Evolutionary conservation across 2,797 vertebrate genomes (phyloP).

Genomic region (Sebastes diaconus): DNA sequence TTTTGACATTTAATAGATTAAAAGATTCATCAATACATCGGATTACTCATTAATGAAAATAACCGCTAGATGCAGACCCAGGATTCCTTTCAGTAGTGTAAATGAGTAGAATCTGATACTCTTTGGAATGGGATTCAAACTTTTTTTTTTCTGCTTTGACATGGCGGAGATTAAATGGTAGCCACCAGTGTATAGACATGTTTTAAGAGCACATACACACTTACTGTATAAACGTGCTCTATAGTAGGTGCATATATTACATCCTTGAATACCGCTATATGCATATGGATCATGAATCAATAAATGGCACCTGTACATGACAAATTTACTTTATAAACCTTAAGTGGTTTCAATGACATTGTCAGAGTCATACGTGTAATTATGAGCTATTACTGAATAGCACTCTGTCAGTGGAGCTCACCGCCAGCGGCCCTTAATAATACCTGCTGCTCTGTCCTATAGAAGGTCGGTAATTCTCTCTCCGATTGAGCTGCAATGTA

Average conservation of each 20-base stretch:
- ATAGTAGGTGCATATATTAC: not conserved
- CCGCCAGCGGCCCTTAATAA: not conserved
- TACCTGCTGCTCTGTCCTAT: not conserved
- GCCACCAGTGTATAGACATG: not conserved
- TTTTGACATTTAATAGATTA: not conserved
- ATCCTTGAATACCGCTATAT: not conserved
- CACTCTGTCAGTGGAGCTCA: not conserved
- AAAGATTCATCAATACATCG: not conserved
- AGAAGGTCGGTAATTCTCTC: not conserved
- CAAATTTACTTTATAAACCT: not conserved
- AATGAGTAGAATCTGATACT: not conserved
- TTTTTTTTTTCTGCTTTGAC: not conserved
- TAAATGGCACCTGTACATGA: not conserved
- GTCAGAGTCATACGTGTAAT: not conserved
- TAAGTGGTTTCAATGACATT: slow-evolving; percentile 1
- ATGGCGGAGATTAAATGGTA: not conserved
- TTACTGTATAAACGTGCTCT: not conserved
- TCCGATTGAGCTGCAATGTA: not conserved
- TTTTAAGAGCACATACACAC: not conserved
- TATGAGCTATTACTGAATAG: not conserved
- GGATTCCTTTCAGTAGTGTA: not conserved
- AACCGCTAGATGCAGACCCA: not conserved
- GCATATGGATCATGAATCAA: not conserved
- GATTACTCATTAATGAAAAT: not conserved
- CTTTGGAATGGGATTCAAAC: not conserved